Evolutionary conservation across 2,113 vertebrate species (phyloP).

Genomic region (Mesembrinibis cayennensis): DNA sequence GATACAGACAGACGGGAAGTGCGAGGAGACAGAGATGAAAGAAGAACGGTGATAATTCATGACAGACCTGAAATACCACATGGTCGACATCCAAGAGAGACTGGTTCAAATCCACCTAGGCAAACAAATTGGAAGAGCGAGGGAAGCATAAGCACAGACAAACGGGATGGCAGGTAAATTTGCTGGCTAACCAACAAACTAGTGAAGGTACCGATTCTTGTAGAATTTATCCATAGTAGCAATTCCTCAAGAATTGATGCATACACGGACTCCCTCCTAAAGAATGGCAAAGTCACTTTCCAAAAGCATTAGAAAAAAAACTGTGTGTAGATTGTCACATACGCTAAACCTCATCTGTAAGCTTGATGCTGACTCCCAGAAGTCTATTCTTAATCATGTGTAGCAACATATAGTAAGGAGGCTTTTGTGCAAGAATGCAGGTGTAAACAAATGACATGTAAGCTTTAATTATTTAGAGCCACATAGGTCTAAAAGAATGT

Average conservation of each 20-base stretch:
- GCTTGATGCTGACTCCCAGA: background rate
- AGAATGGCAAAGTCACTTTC: background rate
- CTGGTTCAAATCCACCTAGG: constrained; percentile 76
- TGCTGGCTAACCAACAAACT: background rate
- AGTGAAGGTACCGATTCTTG: background rate
- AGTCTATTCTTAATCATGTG: background rate
- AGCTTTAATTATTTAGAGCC: background rate
- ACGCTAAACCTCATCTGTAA: background rate
- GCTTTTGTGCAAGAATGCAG: background rate
- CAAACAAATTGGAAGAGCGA: constrained; percentile 87
- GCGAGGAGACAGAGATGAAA: constrained; percentile 85
- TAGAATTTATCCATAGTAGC: background rate
- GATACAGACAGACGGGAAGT: constrained; percentile 88
- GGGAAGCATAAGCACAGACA: constrained; percentile 79
- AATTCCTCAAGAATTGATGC: background rate
- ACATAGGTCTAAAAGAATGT: background rate
- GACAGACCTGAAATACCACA: constrained; percentile 84
- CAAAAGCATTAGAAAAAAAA: background rate
- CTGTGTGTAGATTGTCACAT: background rate
- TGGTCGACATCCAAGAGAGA: constrained; percentile 82
- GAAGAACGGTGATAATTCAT: constrained; percentile 86
- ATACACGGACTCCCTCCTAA: background rate
- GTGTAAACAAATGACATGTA: background rate
- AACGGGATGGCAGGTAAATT: constrained; percentile 87
- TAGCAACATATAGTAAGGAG: background rate